Conservation (phyloP, 1,140 invertebrate species). For the Elysia chlorotica region DNA sequence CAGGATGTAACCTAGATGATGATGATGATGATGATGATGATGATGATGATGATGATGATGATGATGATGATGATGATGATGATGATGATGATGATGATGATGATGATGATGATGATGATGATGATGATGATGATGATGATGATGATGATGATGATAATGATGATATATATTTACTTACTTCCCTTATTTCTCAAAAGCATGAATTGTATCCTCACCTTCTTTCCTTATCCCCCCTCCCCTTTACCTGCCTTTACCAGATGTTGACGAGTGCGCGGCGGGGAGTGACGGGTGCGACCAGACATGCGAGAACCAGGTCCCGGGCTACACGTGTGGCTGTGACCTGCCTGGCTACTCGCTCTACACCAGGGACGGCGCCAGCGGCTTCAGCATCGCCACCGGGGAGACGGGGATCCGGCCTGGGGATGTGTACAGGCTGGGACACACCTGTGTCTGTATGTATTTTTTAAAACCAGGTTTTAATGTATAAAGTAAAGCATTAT, state of each 20-base stretch:
- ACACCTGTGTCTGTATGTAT: background rate
- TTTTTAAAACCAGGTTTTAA: too few species aligned
- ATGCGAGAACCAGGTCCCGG: slow-evolving; percentile 89
- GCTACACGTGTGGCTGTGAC: slow-evolving; percentile 69
- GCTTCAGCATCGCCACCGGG: background rate
- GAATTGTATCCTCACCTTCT: background rate
- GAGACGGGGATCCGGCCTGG: background rate
- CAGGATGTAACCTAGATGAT: too few species aligned
- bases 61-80: too few species aligned
- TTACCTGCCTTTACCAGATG: slow-evolving; percentile 60
- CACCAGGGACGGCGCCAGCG: background rate
- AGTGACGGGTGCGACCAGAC: slow-evolving; percentile 73
- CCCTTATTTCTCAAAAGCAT: too few species aligned
- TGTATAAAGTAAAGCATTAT: too few species aligned
- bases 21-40: too few species aligned
- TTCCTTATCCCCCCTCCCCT: background rate
- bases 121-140: too few species aligned
- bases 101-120: too few species aligned
- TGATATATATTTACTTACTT: too few species aligned
- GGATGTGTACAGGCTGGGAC: background rate
- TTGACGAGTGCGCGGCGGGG: slow-evolving; percentile 71
- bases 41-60: too few species aligned
- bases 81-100: too few species aligned
- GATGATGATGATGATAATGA: too few species aligned
- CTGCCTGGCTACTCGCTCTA: slow-evolving; percentile 20